phyloP scores from a whole-genome alignment of 2,113 vertebrate genomes.

The Brevimyrus niger region DNA sequence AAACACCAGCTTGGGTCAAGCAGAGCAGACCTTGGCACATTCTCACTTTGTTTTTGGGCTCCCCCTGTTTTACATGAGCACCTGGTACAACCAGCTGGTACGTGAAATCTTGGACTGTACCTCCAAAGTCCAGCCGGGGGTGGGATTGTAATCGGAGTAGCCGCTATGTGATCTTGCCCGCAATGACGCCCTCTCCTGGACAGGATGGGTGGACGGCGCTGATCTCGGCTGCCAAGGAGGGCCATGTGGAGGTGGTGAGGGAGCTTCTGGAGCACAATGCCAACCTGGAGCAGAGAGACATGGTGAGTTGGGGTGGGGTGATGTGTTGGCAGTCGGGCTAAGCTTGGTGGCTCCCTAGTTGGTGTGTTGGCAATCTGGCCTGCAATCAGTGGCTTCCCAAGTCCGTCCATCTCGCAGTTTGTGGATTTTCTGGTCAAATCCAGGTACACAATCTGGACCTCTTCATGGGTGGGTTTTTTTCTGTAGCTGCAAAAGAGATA shows the following conservation, averaged over 20 bases:
- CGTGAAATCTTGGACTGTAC: conserved; percentile 25
- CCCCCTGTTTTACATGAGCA: conserved; percentile 43
- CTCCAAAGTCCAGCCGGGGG: conserved; percentile 1
- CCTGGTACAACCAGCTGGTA: conserved; percentile 61
- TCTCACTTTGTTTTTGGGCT: neutral
- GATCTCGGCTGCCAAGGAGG: conserved; percentile 91
- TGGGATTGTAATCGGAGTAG: conserved; percentile 18
- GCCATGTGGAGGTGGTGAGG: conserved; percentile 75
- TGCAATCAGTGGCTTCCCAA: neutral
- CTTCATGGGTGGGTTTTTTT: neutral
- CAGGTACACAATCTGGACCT: neutral
- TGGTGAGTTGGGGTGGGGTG: conserved; percentile 62
- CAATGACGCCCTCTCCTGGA: neutral
- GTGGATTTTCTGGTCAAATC: neutral
- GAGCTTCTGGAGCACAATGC: conserved; percentile 79
- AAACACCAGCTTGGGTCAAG: neutral
- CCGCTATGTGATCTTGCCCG: neutral
- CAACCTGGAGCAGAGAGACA: conserved; percentile 84
- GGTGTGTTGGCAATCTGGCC: neutral
- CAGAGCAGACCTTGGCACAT: neutral
- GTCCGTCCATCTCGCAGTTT: neutral
- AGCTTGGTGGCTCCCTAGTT: neutral
- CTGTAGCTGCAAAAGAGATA: neutral
- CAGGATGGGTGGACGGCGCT: conserved; percentile 98
- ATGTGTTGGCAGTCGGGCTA: neutral